Evolutionary conservation across 2,113 vertebrate species (phyloP).

Genomic region (Platycercus adscitus): DNA sequence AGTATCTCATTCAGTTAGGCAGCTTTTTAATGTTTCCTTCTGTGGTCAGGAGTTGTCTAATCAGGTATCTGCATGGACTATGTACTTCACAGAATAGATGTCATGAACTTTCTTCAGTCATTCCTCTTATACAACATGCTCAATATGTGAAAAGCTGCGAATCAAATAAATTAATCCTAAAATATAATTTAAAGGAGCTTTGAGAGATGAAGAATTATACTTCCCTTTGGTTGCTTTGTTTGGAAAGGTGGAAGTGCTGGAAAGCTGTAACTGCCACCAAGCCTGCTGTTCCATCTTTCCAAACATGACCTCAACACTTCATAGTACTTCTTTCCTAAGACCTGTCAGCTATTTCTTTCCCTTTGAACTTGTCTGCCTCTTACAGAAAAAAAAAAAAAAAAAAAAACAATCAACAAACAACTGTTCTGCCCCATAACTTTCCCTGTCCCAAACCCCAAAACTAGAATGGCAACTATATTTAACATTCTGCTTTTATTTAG

Average conservation of each 20-base stretch:
- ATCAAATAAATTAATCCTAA: conserved; percentile 42
- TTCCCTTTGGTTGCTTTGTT: neutral
- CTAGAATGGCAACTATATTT: neutral
- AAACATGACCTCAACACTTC: neutral
- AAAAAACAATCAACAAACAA: too few relatives aligned
- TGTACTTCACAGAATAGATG: neutral
- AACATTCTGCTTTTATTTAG: neutral
- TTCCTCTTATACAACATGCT: neutral
- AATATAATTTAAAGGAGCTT: conserved; percentile 5
- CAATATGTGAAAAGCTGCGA: neutral
- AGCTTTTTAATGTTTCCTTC: conserved; percentile 7
- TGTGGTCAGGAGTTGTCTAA: conserved; percentile 13
- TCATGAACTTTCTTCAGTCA: neutral
- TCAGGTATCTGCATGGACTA: neutral
- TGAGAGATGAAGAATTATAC: neutral
- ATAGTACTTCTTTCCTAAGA: neutral
- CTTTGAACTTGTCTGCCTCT: neutral
- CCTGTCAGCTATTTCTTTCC: neutral
- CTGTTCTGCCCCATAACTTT: neutral
- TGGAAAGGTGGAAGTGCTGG: neutral
- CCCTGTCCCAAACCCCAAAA: rapidly evolving
- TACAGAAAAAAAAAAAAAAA: neutral
- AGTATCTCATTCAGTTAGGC: neutral
- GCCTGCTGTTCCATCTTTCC: neutral
- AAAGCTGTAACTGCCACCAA: neutral